Evolutionary conservation across 2,797 vertebrate genomes (phyloP), one percentile per base, ranked within the genome.

Genomic region (Benthosema pterotum): DNA sequence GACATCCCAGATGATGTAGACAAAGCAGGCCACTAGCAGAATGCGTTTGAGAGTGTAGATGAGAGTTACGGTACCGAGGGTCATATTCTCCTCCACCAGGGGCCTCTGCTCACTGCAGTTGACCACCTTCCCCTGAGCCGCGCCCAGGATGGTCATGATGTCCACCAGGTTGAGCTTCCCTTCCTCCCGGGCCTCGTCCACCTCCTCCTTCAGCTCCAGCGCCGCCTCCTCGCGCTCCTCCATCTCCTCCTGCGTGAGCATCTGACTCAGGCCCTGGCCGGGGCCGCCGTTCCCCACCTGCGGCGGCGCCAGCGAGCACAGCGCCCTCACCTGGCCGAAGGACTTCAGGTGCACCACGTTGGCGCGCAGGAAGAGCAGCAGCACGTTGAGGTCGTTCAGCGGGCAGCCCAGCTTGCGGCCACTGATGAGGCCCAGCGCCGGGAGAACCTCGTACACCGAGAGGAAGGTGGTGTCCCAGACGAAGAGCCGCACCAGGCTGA

Each of bases 61-160:
- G 57, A 94, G 74, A 74, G 92, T 92, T 81, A 89, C 87, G 49
- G 90, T 94, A 94, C 93, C 93, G 14, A 93, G 88, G 47, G 82
- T 92, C 91, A 94, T 89, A 86, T 91, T 88, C 69, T 93, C 80
- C 77, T 93, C 92, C 83, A 93, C 89, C 70, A 93, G 83, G 48
- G 93, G 91, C 76, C 81, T 87, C 76, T 90, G 90, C 73, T 94
- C 90, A 6, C 76, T 76, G 88, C 90, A 90, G 85, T 93, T 92
- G 2, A 86, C 82, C 58, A 88, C 86, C 71, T 86, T 75, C 17
- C 88, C 90, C 70, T 96, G 94, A 52, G 96, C 89, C 0, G 96
- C 96, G 3, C 95, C 96, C 74, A 99, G 78, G 72, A 98, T 83
- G 0, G 96, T 97, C 97, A 99, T 99, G 88, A 98, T 98, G 55